phyloP scores from a whole-genome alignment of 2,888 invertebrate species.

The Lasius platythorax region DNA sequence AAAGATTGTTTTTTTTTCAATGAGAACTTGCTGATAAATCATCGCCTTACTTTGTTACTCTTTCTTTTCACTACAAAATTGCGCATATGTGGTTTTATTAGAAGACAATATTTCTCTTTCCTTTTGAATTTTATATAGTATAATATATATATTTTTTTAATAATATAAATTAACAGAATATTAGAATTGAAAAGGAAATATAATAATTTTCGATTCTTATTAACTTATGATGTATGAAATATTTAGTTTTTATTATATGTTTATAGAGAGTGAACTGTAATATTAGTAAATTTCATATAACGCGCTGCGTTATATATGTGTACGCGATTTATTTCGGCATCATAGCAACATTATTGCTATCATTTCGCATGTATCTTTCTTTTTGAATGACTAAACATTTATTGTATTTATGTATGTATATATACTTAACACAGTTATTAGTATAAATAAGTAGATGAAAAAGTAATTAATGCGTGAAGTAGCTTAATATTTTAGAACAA shows the following conservation, averaged over 20 bases:
- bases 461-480: neutral
- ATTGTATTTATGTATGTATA: neutral
- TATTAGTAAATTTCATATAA: neutral
- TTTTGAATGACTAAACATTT: neutral
- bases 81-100: neutral
- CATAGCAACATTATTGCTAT: neutral
- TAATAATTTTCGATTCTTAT: neutral
- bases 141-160: neutral
- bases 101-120: too few relatives aligned
- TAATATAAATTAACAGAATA: neutral
- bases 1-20: conserved; percentile 31
- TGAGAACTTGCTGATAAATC: conserved; percentile 46
- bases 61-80: neutral
- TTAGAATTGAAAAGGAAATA: neutral
- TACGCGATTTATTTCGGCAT: too few relatives aligned
- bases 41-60: conserved; percentile 1
- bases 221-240: neutral
- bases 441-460: neutral
- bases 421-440: neutral
- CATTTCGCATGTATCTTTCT: neutral
- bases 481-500: neutral
- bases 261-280: neutral
- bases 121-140: neutral
- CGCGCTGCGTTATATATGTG: neutral
- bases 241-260: neutral